Evolutionary conservation across 1,140 invertebrate genomes (phyloP), one percentile per base, ranked within the genome.

Genomic region (Triops longicaudatus): DNA sequence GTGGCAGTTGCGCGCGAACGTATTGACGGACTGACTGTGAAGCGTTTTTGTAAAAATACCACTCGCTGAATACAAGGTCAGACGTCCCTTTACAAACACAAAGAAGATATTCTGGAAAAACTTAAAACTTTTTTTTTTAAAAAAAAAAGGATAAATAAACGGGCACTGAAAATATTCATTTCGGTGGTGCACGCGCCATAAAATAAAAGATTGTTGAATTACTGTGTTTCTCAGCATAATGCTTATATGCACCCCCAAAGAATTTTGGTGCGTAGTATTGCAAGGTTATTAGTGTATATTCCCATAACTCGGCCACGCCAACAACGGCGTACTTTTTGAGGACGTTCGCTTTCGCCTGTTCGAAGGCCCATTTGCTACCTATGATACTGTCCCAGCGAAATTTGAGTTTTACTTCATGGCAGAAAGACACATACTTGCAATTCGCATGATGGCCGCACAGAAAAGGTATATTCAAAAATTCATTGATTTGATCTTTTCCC

Each of bases 1-100:
- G 50, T 63, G 50, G 50, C 50, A 63, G 50, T 63, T 63, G 50
- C 50, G 14, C n/a, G n/a, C 50, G 50, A 63, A 63, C 50, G 17
- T 63, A 63, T 17, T 63, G 50, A 22, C 50, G 50, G 50, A 63
- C 50, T 63, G 14, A 22, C 17, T 63, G 50, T 63, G 50, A 63
- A 63, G 50, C 50, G 50, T 63, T 41, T 73, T 73, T 41, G 73
- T 73, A 73, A 28, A 73, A 73, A 73, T 73, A 31, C 73, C 28
- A 31, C 17, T 37, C 28, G 28, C 73, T 37, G 17, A 73, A 73
- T 42, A 73, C 73, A n/a, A 42, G 6, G 28, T 73, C 28, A 26
- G 73, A 37, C 14, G n/a, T 37, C 73, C 28, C 37, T 42, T 73
- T 26, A 31, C 73, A 73, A 27, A 75, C 1, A 5, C 1, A 22